phyloP scores from a whole-genome alignment of 1,140 invertebrate species.

The Aphelenchoides fujianensis region DNA sequence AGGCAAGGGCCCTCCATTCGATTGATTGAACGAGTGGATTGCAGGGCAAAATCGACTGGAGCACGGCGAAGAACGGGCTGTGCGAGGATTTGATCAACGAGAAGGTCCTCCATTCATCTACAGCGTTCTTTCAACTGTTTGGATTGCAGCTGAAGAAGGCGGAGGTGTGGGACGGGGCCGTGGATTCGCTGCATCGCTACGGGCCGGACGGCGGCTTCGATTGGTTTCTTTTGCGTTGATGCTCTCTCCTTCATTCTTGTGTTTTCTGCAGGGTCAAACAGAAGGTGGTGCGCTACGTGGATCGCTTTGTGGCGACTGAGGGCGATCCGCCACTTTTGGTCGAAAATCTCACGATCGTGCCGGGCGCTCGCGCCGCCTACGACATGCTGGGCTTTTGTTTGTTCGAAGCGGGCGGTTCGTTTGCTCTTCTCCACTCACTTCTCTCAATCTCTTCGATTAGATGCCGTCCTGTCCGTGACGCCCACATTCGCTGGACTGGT shows the following conservation, averaged over 20 bases:
- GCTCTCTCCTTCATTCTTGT: neutral
- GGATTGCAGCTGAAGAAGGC: slow-evolving; percentile 27
- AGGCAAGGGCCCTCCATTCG: slow-evolving; percentile 22
- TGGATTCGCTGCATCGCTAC: slow-evolving; percentile 27
- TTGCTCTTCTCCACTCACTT: neutral
- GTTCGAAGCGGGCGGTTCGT: slow-evolving; percentile 38
- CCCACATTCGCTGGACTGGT: slow-evolving; percentile 32
- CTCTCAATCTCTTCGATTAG: slow-evolving; percentile 23
- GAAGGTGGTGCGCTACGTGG: slow-evolving; percentile 23
- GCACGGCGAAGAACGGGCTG: slow-evolving; percentile 42
- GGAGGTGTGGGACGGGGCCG: slow-evolving; percentile 17
- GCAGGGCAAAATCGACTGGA: slow-evolving; percentile 44
- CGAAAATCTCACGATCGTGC: slow-evolving; percentile 29
- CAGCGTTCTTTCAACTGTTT: slow-evolving; percentile 11
- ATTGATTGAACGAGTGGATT: slow-evolving; percentile 26
- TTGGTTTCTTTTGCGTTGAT: slow-evolving; percentile 26
- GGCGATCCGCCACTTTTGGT: slow-evolving; percentile 25
- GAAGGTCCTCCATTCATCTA: slow-evolving; percentile 22
- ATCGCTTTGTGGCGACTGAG: slow-evolving; percentile 22
- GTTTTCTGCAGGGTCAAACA: slow-evolving; percentile 30
- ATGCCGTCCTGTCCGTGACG: slow-evolving; percentile 32
- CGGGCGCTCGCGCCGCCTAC: slow-evolving; percentile 35
- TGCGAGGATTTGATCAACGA: slow-evolving; percentile 34
- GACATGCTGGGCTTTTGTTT: slow-evolving; percentile 37
- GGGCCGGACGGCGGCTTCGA: slow-evolving; percentile 29